Percentiles rank a stretch among this genome's conserved stretches.
phyloP scores from a whole-genome alignment of 2,888 invertebrate species.

The Diaprepes abbreviatus region DNA sequence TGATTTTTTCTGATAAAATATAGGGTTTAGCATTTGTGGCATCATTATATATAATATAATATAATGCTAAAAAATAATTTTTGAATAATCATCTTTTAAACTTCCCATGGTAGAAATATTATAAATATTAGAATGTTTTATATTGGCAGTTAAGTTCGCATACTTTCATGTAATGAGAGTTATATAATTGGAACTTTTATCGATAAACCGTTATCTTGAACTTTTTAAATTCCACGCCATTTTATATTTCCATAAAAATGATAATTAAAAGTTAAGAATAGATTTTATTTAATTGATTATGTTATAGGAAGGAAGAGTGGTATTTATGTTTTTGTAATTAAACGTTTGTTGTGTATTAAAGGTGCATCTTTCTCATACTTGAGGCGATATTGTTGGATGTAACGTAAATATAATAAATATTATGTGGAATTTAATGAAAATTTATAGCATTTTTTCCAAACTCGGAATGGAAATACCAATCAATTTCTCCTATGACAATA shows the following conservation, averaged over 20 bases:
- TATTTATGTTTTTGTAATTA: not conserved
- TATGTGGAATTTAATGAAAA: too few species aligned
- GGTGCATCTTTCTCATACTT: not conserved
- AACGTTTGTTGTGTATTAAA: not conserved
- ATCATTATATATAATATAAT: too few species aligned
- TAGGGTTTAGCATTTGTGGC: too few species aligned
- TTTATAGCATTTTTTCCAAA: too few species aligned
- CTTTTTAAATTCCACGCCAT: slow-evolving; percentile 25
- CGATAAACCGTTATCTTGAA: slow-evolving; percentile 30
- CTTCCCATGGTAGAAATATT: not conserved
- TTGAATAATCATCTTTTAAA: too few species aligned
- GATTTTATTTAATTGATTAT: not conserved
- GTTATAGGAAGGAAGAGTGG: not conserved
- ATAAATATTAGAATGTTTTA: slow-evolving; percentile 11
- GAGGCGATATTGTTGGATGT: too few species aligned
- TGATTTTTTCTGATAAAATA: too few species aligned
- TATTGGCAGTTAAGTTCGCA: slow-evolving; percentile 14
- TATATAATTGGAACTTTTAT: slow-evolving; percentile 38
- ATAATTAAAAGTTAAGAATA: slow-evolving; percentile 22
- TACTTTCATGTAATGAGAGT: slow-evolving; percentile 28
- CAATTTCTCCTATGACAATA: too few species aligned
- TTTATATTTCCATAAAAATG: slow-evolving; percentile 26
- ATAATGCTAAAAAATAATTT: too few species aligned
- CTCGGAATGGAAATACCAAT: too few species aligned
- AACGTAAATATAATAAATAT: too few species aligned